phyloP scores from a whole-genome alignment of 1,140 invertebrate species.

The Akabosia matsudoensis region DNA sequence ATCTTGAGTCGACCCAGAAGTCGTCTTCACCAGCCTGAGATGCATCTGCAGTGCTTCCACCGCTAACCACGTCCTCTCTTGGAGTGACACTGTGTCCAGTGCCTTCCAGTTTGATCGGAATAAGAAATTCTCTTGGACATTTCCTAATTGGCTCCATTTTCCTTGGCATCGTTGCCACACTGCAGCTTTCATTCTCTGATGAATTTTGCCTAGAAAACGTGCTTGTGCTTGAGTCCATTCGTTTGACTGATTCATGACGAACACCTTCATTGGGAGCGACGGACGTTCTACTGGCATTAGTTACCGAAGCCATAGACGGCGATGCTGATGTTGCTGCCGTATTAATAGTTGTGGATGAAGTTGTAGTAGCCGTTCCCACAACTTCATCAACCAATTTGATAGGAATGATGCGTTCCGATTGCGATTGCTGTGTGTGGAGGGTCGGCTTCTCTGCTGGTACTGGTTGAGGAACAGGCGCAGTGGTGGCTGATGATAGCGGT shows the following conservation, averaged over 20 bases:
- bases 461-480: slow-evolving; percentile 62
- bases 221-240: slow-evolving; percentile 22
- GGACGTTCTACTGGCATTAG: background rate
- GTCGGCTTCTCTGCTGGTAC: slow-evolving; percentile 57
- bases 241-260: background rate
- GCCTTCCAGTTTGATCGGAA: slow-evolving; percentile 84
- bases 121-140: slow-evolving; percentile 82
- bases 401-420: slow-evolving; percentile 64
- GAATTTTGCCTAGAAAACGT: slow-evolving; percentile 56
- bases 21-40: slow-evolving; percentile 38
- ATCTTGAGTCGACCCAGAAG: slow-evolving; percentile 43
- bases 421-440: slow-evolving; percentile 57
- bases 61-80: slow-evolving; percentile 30
- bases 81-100: slow-evolving; percentile 75
- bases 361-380: slow-evolving; percentile 21
- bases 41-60: slow-evolving; percentile 19
- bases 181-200: slow-evolving; percentile 58
- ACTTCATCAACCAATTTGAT: slow-evolving; percentile 54
- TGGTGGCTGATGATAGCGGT: slow-evolving; percentile 59
- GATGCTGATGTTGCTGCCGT: slow-evolving; percentile 19
- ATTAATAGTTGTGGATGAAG: background rate
- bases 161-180: slow-evolving; percentile 31
- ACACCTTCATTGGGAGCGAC: background rate
- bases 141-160: slow-evolving; percentile 74
- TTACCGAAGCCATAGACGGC: slow-evolving; percentile 10